phyloP scores from a whole-genome alignment of 2,797 vertebrate genomes.

The Sebastes minor region DNA sequence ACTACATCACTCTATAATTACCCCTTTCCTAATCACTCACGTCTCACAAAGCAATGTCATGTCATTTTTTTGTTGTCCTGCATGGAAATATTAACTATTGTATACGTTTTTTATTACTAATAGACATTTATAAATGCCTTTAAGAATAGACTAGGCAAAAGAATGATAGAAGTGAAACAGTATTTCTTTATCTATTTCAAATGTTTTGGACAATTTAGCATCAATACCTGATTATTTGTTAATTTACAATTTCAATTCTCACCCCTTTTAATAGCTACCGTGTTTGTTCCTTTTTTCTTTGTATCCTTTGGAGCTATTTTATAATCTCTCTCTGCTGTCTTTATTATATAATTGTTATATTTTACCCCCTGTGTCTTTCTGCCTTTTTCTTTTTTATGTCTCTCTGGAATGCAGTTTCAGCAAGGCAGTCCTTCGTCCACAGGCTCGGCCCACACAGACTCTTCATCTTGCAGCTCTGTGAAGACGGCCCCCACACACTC shows the following conservation, averaged over 20 bases:
- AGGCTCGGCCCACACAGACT: conserved; percentile 93
- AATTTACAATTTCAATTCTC: background rate
- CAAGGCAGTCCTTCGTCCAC: conserved; percentile 95
- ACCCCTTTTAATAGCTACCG: background rate
- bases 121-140: background rate
- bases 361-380: background rate
- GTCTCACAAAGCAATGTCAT: background rate
- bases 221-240: background rate
- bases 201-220: background rate
- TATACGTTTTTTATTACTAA: background rate
- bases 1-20: background rate
- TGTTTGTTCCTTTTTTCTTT: background rate
- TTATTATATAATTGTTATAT: background rate
- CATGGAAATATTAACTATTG: background rate
- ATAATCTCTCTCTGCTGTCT: background rate
- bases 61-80: background rate
- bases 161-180: background rate
- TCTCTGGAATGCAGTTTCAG: conserved; percentile 84
- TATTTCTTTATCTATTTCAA: background rate
- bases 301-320: background rate
- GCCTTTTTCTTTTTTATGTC: background rate
- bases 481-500: conserved; percentile 85
- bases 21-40: background rate
- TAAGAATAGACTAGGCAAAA: background rate
- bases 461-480: conserved; percentile 89